Evolutionary conservation across 2,113 vertebrate genomes (phyloP).

Genomic region (Cebidichthys violaceus): DNA sequence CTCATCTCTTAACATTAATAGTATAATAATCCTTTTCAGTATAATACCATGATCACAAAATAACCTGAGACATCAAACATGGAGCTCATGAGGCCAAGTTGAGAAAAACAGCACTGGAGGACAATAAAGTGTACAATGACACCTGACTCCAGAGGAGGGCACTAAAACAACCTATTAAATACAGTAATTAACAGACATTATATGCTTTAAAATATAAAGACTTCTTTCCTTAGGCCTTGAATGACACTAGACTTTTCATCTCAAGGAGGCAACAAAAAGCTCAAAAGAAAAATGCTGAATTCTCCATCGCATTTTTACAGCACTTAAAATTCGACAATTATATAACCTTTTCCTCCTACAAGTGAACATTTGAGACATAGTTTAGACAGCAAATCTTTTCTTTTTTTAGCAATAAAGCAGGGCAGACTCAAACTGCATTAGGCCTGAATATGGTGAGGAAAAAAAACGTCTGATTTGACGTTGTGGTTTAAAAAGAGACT

Average conservation of each 20-base stretch:
- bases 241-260: not conserved
- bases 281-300: not conserved
- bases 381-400: constrained; percentile 6
- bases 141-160: constrained; percentile 60
- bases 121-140: constrained; percentile 29
- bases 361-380: not conserved
- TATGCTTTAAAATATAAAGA: not conserved
- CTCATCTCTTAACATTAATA: not conserved
- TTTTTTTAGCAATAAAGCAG: constrained; percentile 11
- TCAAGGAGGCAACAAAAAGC: not conserved
- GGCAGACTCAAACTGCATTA: constrained; percentile 28
- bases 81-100: not conserved
- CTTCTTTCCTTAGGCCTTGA: not conserved
- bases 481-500: constrained; percentile 41
- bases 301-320: not conserved
- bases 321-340: not conserved
- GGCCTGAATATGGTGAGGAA: not conserved
- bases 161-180: constrained; percentile 25
- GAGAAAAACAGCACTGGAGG: not conserved
- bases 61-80: not conserved
- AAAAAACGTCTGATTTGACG: constrained; percentile 11
- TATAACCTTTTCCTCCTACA: not conserved
- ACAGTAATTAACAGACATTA: not conserved
- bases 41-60: not conserved
- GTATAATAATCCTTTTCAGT: not conserved